A percentile compares a stretch with the other conserved stretches of the same genome.
Evolutionary conservation across 2,888 invertebrate genomes (phyloP).

Genomic region (Junonia oenone): DNA sequence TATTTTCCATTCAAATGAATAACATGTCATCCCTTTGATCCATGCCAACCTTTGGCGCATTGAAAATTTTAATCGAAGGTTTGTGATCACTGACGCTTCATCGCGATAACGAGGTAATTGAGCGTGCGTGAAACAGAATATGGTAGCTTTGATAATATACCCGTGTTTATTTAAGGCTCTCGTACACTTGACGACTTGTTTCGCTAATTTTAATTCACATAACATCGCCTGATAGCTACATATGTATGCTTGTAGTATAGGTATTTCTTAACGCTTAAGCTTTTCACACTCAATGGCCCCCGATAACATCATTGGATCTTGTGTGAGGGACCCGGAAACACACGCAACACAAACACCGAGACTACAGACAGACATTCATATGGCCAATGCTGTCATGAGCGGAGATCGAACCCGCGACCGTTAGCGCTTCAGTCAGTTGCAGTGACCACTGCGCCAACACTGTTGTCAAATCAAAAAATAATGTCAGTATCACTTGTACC

Average conservation of each 20-base stretch:
- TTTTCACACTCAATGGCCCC: too few relatives aligned
- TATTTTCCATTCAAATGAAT: conserved; percentile 60
- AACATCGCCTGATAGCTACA: neutral
- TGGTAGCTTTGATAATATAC: conserved; percentile 46
- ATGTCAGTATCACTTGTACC: too few relatives aligned
- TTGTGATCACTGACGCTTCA: conserved; percentile 51
- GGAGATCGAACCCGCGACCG: too few relatives aligned
- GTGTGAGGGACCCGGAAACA: too few relatives aligned
- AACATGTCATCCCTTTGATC: conserved; percentile 61
- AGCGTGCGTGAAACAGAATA: conserved; percentile 58
- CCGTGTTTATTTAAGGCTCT: conserved; percentile 5
- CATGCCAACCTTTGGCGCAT: conserved; percentile 50
- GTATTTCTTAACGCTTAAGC: too few relatives aligned
- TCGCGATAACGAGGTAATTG: conserved; percentile 59
- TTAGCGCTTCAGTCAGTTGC: too few relatives aligned
- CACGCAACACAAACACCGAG: too few relatives aligned
- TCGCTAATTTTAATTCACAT: neutral
- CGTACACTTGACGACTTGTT: neutral
- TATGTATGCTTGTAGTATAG: neutral
- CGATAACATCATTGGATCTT: too few relatives aligned
- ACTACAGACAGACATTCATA: too few relatives aligned
- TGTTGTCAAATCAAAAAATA: too few relatives aligned
- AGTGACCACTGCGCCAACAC: too few relatives aligned
- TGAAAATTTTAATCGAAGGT: conserved; percentile 56
- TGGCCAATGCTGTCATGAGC: too few relatives aligned